A percentile compares a stretch with the other conserved stretches of the same genome.
These are phyloP conservation scores for Orthonychiurus folsomi DNA, from an alignment of 2,888 invertebrate species.

Conservation along the genomic window DNA sequence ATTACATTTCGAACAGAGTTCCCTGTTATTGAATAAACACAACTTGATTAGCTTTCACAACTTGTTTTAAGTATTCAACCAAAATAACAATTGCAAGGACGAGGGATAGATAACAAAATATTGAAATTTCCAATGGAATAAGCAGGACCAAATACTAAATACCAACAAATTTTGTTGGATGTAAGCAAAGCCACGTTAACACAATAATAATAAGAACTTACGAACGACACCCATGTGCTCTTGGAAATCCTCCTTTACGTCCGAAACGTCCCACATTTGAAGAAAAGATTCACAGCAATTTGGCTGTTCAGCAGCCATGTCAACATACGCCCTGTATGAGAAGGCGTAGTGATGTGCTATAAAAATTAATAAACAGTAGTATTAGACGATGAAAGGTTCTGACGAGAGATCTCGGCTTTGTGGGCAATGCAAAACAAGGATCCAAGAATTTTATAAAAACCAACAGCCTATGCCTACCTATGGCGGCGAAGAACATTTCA, in stretches of 20 bases:
- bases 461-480: too few relatives aligned
- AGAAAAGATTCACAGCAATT: slow-evolving; percentile 69
- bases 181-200: not conserved
- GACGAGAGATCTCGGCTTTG: too few relatives aligned
- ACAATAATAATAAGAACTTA: slow-evolving; percentile 48
- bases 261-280: slow-evolving; percentile 95
- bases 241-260: slow-evolving; percentile 82
- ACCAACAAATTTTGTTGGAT: too few relatives aligned
- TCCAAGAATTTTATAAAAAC: too few relatives aligned
- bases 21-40: slow-evolving; percentile 16
- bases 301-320: slow-evolving; percentile 46
- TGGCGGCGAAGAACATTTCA: slow-evolving; percentile 93
- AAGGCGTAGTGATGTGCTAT: slow-evolving; percentile 92
- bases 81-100: too few relatives aligned
- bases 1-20: slow-evolving; percentile 36
- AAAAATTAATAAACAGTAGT: too few relatives aligned
- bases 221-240: slow-evolving; percentile 88
- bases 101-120: too few relatives aligned
- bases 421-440: too few relatives aligned
- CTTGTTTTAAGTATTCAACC: not conserved
- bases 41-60: slow-evolving; percentile 2
- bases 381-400: too few relatives aligned
- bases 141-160: not conserved
- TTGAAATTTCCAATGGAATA: too few relatives aligned
- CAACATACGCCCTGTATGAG: slow-evolving; percentile 77